Evolutionary conservation across 2,113 vertebrate species (phyloP).

Genomic region (Psittacara wagleri): DNA sequence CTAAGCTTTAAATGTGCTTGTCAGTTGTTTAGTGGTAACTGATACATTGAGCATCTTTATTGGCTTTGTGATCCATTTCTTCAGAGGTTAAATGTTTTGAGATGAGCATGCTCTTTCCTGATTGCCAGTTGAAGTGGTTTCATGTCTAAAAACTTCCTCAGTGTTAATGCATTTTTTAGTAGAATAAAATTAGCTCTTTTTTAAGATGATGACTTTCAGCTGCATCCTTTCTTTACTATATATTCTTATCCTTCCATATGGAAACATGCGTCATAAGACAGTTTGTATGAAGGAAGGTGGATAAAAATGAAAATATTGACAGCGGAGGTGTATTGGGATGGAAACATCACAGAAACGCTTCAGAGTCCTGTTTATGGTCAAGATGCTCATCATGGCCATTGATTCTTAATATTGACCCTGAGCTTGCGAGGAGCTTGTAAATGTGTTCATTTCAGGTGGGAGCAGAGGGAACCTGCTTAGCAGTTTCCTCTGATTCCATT

Average conservation of each 20-base stretch:
- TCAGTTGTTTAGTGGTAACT: not conserved
- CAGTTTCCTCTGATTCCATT: not conserved
- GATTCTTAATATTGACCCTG: not conserved
- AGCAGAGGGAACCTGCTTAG: not conserved
- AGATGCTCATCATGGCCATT: not conserved
- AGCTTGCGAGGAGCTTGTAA: not conserved
- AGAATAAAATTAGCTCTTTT: not conserved
- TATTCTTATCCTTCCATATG: not conserved
- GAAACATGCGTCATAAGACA: not conserved
- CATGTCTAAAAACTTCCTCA: not conserved
- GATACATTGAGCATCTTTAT: not conserved
- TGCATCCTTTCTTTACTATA: not conserved
- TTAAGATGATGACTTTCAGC: not conserved
- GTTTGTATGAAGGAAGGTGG: not conserved
- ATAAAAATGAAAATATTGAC: not conserved
- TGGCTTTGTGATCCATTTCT: not conserved
- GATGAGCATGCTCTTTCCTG: not conserved
- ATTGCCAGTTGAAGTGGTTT: not conserved
- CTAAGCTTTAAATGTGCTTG: not conserved
- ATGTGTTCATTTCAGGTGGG: not conserved
- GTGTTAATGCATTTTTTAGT: not conserved
- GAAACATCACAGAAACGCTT: not conserved
- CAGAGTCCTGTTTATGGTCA: not conserved
- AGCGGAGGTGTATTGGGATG: not conserved
- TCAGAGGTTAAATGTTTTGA: not conserved